Evolutionary conservation across 2,113 vertebrate species (phyloP), one percentile per base, ranked within the genome.

Genomic region (Regulus satrapa): DNA sequence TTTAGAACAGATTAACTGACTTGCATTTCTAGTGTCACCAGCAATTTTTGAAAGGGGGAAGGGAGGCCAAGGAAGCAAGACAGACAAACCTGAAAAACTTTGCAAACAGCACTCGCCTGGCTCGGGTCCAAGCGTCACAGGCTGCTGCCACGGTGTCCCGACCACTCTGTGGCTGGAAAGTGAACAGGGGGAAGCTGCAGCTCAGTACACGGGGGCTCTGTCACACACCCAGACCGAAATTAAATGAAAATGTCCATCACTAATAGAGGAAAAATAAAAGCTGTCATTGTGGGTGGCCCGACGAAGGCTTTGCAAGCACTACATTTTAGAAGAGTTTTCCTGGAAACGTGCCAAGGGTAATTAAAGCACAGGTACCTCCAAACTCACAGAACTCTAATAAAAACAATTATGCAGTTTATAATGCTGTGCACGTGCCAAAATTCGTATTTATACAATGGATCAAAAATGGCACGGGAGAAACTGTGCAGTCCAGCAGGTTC

Each of bases 311-410:
- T 94, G 91, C 84, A 51, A 95, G 92, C 69, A 77, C 46, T 94
- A 86, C 81, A 84, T 96, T 97, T 96, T 95, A 94, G 96, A 97
- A 87, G 74, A 95, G 94, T 88, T 97, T 94, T 97, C 92, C 95
- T 97, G 97, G 97, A 88, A 81, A 54, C 1, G 16, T 72, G 95
- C 97, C 97, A 97, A 74, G 62, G 18, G 89, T 94, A 96, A 94
- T 97, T 97, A 96, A 95, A 97, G 95, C 94, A 93, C 95, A 97
- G 97, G 95, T 97, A 97, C 97, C 95, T 97, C 92, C 92, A 95
- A 97, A 97, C 91, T 94, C 94, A 76, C 95, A 95, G 95, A 95
- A 94, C 84, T 96, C 96, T 96, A 96, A 97, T 97, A 96, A 97
- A 97, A 97, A 95, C 91, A 96, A 95, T 94, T 96, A 96, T 89